A percentile compares a stretch with the other conserved stretches of the same genome.
These are phyloP conservation scores for Nerophis lumbriciformis DNA, from an alignment of 2,113 vertebrate species.

Conservation along the genomic window DNA sequence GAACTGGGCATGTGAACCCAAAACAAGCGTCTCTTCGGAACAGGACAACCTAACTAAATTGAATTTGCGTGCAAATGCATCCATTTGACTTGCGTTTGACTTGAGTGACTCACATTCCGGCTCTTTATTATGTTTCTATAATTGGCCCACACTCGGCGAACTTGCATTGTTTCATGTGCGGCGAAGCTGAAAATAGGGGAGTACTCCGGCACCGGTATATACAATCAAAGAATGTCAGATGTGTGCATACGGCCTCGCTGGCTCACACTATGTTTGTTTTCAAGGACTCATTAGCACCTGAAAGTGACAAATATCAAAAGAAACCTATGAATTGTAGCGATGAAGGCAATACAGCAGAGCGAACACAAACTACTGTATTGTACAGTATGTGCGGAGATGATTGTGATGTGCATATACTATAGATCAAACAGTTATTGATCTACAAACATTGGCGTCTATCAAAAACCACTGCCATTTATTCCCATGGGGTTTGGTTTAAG, in stretches of 20 bases:
- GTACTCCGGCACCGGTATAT: not conserved
- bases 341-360: constrained; percentile 17
- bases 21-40: constrained; percentile 12
- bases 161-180: constrained; percentile 1
- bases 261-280: constrained; percentile 23
- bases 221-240: constrained; percentile 35
- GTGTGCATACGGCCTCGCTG: constrained; percentile 17
- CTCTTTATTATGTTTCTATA: constrained; percentile 5
- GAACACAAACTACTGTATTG: constrained; percentile 21
- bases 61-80: constrained; percentile 22
- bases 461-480: constrained; percentile 18
- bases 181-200: constrained; percentile 1
- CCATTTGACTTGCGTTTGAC: constrained; percentile 36
- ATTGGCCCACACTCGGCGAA: constrained; percentile 2
- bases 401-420: constrained; percentile 10
- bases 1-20: constrained; percentile 11
- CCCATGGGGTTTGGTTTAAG: constrained; percentile 18
- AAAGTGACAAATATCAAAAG: constrained; percentile 37
- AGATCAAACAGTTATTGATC: constrained; percentile 42
- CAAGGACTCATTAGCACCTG: constrained; percentile 46
- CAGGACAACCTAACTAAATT: constrained; percentile 12
- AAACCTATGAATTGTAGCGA: constrained; percentile 16
- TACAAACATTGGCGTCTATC: constrained; percentile 41
- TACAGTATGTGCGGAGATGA: constrained; percentile 1
- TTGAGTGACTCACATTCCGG: constrained; percentile 1